These are phyloP conservation scores for Ranitomeya variabilis DNA, from an alignment of 2,113 vertebrate genomes.

Conservation along the genomic window DNA sequence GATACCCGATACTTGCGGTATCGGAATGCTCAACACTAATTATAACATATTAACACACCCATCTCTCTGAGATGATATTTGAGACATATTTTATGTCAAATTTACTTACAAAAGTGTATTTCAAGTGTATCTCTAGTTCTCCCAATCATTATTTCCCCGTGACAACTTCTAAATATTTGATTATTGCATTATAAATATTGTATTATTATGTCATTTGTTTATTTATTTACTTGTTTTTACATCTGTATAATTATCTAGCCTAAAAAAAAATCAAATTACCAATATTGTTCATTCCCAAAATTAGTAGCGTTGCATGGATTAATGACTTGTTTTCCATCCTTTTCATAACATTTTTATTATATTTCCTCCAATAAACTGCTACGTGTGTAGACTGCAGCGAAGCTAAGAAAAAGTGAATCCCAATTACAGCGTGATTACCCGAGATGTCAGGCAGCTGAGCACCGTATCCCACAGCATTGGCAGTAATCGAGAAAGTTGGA, in stretches of 20 bases:
- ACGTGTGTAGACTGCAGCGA: not conserved
- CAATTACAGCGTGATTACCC: constrained; percentile 31
- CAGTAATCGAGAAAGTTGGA: constrained; percentile 21
- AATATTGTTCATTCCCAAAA: not conserved
- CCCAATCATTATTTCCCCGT: not conserved
- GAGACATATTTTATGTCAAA: not conserved
- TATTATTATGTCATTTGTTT: not conserved
- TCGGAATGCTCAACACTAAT: no score
- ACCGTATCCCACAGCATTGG: not conserved
- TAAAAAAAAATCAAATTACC: not conserved
- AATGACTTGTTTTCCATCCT: not conserved
- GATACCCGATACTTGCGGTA: no score
- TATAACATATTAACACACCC: not conserved
- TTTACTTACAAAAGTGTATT: not conserved
- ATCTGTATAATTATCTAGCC: not conserved
- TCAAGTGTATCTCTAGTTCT: not conserved
- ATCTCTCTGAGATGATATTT: not conserved
- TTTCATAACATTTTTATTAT: not conserved
- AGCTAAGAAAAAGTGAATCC: not conserved
- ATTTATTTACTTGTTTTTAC: not conserved
- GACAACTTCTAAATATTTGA: not conserved
- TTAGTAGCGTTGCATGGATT: not conserved
- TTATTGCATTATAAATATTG: constrained; percentile 3
- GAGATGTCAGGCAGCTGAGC: constrained; percentile 31
- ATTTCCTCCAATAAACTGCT: not conserved